Conservation (phyloP, 1,140 invertebrate species). For the Apolygus lucorum region DNA sequence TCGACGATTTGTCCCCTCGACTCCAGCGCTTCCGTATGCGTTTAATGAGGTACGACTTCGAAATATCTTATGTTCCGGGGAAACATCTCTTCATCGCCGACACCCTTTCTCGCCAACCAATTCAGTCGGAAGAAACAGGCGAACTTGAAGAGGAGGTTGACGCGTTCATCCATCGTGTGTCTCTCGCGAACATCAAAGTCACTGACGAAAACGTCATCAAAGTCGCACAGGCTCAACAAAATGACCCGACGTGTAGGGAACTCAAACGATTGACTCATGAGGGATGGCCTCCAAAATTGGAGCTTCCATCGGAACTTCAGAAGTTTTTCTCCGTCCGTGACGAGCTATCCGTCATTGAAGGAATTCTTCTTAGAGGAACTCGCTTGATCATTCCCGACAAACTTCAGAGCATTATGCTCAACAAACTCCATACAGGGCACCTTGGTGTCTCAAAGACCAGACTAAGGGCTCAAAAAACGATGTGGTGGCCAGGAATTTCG, state of each 20-base stretch:
- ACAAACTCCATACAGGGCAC: not conserved
- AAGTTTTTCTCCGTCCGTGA: not conserved
- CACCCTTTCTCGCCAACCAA: not conserved
- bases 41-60: not conserved
- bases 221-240: not conserved
- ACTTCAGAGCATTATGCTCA: not conserved
- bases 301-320: not conserved
- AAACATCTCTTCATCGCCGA: not conserved
- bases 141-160: not conserved
- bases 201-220: not conserved
- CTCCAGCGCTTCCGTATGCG: not conserved
- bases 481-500: not conserved
- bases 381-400: not conserved
- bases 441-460: not conserved
- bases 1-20: not conserved
- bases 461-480: not conserved
- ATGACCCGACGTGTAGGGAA: not conserved
- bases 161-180: not conserved
- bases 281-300: not conserved
- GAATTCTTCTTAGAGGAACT: not conserved
- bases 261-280: not conserved
- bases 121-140: not conserved
- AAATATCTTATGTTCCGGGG: no score
- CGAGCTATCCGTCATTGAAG: not conserved
- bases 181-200: not conserved